Evolutionary conservation across 2,113 vertebrate genomes (phyloP), one percentile per base, ranked within the genome.

Genomic region (Xenus cinereus): DNA sequence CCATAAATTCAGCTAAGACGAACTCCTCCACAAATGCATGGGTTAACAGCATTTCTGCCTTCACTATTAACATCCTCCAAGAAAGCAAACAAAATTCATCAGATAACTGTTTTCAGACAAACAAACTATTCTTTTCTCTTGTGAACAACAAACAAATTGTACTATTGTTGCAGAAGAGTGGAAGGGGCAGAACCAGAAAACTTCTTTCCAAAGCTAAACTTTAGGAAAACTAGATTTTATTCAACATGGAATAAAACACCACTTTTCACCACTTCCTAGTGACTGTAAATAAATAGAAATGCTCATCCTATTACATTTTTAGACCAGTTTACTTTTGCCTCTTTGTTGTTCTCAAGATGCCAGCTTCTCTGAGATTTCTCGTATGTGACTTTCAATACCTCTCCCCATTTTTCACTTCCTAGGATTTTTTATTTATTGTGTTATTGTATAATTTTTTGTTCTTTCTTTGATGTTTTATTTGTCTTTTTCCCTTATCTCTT

Each of bases 31-130:
- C n/a, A 59, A 90, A 74, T 45, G 10, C 89, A 88, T 11, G 46
- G 26, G 90, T 96, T 92, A 96, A 96, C 37, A 71, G 43, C 18
- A 71, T 41, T 93, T 96, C 69, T 91, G 60, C 43, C 77, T 93
- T 89, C 53, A 37, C 63, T 72, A n/a, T 79, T 82, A 80, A 80
- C 56, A 92, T 84, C 41, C 39, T 72, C 43, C 0, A 2, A 92
- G 60, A 60, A 93, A 89, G 62, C 82, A 91, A 96, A 90, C 88
- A 94, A 87, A 95, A 69, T 75, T 87, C 69, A 94, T 84, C 80
- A 89, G 88, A 94, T 78, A 96, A 93, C n/a, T 82, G 35, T 75
- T 92, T 95, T 95, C 73, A 84, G 79, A 92, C 64, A 95, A 88
- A 87, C 0, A 0, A 92, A 76, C 63, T 16, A 6, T n/a, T 54